Conservation (phyloP, 2,113 vertebrate species). For the Regulus satrapa region DNA sequence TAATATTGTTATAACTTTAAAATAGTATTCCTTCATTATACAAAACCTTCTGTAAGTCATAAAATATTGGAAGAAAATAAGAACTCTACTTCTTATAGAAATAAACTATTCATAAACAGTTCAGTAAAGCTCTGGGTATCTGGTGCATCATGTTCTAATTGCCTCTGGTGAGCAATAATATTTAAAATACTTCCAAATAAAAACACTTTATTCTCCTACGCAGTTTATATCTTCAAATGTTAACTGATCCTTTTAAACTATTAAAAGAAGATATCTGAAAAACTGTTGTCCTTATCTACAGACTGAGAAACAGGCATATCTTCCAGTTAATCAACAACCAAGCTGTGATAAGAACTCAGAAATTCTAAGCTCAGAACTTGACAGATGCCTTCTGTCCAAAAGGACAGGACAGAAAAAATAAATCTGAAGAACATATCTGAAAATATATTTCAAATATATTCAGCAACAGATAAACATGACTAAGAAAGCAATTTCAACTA, state of each 20-base stretch:
- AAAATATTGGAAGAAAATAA: slow-evolving; percentile 4
- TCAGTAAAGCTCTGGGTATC: background rate
- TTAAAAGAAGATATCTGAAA: background rate
- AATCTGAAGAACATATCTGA: background rate
- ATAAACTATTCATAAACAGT: background rate
- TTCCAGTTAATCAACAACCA: background rate
- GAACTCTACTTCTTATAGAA: background rate
- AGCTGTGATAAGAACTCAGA: background rate
- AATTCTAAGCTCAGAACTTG: background rate
- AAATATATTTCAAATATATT: background rate
- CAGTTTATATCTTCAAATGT: slow-evolving; percentile 1
- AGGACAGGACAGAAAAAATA: background rate
- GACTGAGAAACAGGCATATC: background rate
- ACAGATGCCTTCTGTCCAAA: background rate
- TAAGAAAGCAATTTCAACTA: background rate
- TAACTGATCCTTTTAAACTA: background rate
- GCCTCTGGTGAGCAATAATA: background rate
- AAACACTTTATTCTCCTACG: background rate
- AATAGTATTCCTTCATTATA: background rate
- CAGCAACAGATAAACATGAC: background rate
- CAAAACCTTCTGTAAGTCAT: background rate
- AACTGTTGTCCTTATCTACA: background rate
- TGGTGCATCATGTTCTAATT: background rate
- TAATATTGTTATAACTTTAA: background rate
- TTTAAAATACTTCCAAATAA: background rate